These are phyloP conservation scores for Amia ocellicauda DNA, from an alignment of 2,113 vertebrate genomes.

Conservation along the genomic window DNA sequence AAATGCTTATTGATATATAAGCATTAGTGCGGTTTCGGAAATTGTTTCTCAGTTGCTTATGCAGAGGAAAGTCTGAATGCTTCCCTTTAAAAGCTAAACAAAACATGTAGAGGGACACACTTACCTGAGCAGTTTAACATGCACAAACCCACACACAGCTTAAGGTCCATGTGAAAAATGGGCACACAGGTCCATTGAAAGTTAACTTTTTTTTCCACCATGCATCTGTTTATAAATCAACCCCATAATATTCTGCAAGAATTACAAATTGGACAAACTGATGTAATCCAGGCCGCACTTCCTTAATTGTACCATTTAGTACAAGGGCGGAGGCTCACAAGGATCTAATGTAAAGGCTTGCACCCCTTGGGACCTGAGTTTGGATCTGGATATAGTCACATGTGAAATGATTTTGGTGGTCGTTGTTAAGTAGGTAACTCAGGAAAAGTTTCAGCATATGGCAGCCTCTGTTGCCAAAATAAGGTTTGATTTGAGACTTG, in stretches of 20 bases:
- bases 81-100: no score
- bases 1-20: no score
- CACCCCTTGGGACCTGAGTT: slow-evolving; percentile 33
- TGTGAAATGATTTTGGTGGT: slow-evolving; percentile 15
- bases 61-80: no score
- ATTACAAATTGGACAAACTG: slow-evolving; percentile 48
- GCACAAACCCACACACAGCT: background rate
- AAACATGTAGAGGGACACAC: no score
- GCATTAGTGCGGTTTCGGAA: no score
- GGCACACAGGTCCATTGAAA: background rate
- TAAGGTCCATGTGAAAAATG: background rate
- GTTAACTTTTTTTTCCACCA: slow-evolving; percentile 5
- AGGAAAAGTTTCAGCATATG: background rate
- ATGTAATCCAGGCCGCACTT: slow-evolving; percentile 57
- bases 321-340: slow-evolving; percentile 44
- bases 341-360: slow-evolving; percentile 33
- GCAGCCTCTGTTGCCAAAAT: background rate
- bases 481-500: background rate
- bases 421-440: background rate
- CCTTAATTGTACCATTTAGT: slow-evolving; percentile 58
- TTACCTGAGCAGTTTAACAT: background rate
- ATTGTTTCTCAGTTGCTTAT: no score
- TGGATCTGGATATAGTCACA: slow-evolving; percentile 50
- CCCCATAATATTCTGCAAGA: slow-evolving; percentile 37
- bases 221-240: slow-evolving; percentile 35